Base-by-base conservation (phyloP, 1,140 invertebrate species). In the Macrosteles quadrilineatus region DNA sequence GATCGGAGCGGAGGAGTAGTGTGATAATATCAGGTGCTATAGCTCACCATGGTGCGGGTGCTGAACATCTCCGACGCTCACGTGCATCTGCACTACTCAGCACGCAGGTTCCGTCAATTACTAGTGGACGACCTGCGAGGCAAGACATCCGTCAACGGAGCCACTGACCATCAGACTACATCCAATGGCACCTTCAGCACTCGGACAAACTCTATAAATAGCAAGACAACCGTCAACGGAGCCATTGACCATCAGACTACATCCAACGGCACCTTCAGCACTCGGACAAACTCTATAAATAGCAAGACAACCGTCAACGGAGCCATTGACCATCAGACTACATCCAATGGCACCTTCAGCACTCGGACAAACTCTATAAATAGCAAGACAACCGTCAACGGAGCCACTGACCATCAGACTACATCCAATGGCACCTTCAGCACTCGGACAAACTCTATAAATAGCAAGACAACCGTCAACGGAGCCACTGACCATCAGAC, bases 61-160 rank as follows among this genome's bases (percentile, higher is more conserved):
- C 67, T 75, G 4, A 75, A 73, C 43, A 72, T 77, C 12, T 77
- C 76, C 30, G 74, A 76, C 14, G 74, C 76, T 9, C 76, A 77
- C 43, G 76, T 76, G 17, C 74, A 75, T 47, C 71, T 77, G 1
- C 76, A 77, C 55, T 77, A 77, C 71, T 77, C 76, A 1, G 66
- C 71, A 1, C 59, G 76, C n/a, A 73, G 73, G 62, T 77, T 77
- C 66, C 70, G 76, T 14, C 73, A 77, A 31, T 62, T 72, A 36
- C 66, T 77, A 1, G 64, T 75, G 29, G 68, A 73, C 19, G 71
- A 72, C 2, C 9, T 66, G 36, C 17, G 40, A 23, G 63, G 27
- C 55, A 53, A 53, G 21, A 19, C 47, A 53, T 11, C 47, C 27
- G 21, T 59, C 23, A 59, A 29, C 6, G 21, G 21, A 36, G 32